Evolutionary conservation across 2,797 vertebrate genomes (phyloP).

Genomic region (Neosilurus hyrtlii): DNA sequence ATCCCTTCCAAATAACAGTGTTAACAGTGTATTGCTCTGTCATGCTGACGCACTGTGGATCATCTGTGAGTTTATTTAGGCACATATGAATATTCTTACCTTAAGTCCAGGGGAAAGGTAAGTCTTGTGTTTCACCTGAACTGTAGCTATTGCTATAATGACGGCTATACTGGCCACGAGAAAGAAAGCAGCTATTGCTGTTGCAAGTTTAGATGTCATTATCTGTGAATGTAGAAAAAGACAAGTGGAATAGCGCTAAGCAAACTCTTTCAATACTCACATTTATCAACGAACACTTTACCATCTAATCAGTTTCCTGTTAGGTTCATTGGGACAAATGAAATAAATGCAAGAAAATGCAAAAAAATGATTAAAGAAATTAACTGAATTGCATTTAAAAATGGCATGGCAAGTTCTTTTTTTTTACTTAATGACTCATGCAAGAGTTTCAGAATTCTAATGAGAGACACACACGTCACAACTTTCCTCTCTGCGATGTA

Average conservation of each 20-base stretch:
- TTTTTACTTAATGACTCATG: too few relatives aligned
- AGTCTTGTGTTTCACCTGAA: conserved; percentile 79
- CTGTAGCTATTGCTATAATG: conserved; percentile 79
- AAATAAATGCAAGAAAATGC: background rate
- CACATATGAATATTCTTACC: conserved; percentile 67
- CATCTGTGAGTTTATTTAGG: background rate
- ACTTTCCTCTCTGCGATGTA: background rate
- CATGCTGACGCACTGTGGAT: background rate
- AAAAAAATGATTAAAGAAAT: background rate
- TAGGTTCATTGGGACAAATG: background rate
- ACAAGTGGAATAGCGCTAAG: background rate
- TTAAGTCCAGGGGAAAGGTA: conserved; percentile 76
- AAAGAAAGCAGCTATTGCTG: conserved; percentile 72
- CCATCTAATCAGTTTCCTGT: background rate
- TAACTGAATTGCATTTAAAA: background rate
- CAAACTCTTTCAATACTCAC: background rate
- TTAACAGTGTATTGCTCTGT: background rate
- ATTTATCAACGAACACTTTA: background rate
- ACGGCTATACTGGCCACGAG: conserved; percentile 82
- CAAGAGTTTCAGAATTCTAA: background rate
- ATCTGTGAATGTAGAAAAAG: conserved; percentile 34
- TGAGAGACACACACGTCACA: background rate
- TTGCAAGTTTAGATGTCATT: conserved; percentile 75
- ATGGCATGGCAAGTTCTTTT: too few relatives aligned
- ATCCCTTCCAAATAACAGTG: background rate